phyloP scores from a whole-genome alignment of 2,113 vertebrate genomes.

The Entelurus aequoreus region DNA sequence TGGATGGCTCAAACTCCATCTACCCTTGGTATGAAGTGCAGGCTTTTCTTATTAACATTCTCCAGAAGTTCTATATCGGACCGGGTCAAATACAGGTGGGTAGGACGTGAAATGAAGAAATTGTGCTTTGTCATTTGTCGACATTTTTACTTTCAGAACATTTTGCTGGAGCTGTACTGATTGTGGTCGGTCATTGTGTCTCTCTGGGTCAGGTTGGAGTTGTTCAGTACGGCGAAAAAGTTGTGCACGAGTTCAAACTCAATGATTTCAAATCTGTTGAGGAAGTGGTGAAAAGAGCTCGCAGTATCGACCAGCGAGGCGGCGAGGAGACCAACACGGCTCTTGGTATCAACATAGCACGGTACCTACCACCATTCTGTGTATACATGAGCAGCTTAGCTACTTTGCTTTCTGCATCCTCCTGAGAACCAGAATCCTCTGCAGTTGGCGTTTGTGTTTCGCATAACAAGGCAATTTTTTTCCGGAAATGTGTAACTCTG shows the following conservation, averaged over 20 bases:
- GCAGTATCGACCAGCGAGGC: constrained; percentile 87
- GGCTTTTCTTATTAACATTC: constrained; percentile 93
- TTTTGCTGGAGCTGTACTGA: background rate
- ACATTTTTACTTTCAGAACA: background rate
- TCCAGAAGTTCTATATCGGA: constrained; percentile 94
- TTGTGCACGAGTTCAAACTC: constrained; percentile 90
- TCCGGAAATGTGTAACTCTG: too few species aligned
- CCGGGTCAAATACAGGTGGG: constrained; percentile 95
- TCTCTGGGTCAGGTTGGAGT: constrained; percentile 82
- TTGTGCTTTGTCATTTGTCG: background rate
- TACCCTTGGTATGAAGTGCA: constrained; percentile 98
- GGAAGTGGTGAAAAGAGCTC: constrained; percentile 89
- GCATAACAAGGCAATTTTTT: too few species aligned
- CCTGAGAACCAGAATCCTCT: too few species aligned
- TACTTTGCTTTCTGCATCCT: background rate
- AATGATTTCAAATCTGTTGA: constrained; percentile 89
- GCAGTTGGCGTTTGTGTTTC: too few species aligned
- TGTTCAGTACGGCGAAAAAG: constrained; percentile 91
- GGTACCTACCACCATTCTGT: constrained; percentile 68
- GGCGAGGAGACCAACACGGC: constrained; percentile 94
- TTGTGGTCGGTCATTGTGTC: background rate
- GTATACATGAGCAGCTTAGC: too few species aligned
- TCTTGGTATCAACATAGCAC: constrained; percentile 90
- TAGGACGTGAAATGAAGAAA: background rate
- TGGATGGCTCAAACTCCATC: constrained; percentile 98